These are phyloP conservation scores for Phocoena phocoena DNA, from an alignment of 2,113 vertebrate genomes.

Conservation along the genomic window DNA sequence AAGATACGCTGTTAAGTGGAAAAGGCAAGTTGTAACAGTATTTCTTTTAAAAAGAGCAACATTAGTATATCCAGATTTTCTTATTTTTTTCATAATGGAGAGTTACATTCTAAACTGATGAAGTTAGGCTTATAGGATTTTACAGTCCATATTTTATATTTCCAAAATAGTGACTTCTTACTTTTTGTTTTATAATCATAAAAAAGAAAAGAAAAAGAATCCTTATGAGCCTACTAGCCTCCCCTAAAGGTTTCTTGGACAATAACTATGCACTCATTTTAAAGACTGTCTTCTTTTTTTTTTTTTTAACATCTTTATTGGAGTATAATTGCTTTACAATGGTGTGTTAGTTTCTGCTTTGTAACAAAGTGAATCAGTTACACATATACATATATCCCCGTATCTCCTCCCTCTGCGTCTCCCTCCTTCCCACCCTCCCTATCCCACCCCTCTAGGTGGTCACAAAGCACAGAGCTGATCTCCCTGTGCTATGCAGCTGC, in stretches of 20 bases:
- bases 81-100: not conserved
- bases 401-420: too few relatives aligned
- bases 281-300: not conserved
- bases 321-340: too few relatives aligned
- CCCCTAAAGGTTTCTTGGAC: not conserved
- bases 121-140: not conserved
- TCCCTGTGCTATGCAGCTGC: too few relatives aligned
- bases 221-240: not conserved
- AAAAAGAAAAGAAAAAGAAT: not conserved
- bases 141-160: not conserved
- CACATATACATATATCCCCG: rapidly evolving
- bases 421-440: too few relatives aligned
- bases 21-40: not conserved
- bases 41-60: not conserved
- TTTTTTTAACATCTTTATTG: too few relatives aligned
- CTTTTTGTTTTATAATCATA: not conserved
- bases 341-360: too few relatives aligned
- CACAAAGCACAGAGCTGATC: too few relatives aligned
- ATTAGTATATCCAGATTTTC: not conserved
- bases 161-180: not conserved
- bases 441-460: too few relatives aligned
- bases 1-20: not conserved
- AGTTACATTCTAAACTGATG: not conserved
- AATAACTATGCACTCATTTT: not conserved
- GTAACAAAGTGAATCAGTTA: too few relatives aligned